Conservation (phyloP, 37 sponge, comb jelly and placozoan species). For the Agelas oroides region DNA sequence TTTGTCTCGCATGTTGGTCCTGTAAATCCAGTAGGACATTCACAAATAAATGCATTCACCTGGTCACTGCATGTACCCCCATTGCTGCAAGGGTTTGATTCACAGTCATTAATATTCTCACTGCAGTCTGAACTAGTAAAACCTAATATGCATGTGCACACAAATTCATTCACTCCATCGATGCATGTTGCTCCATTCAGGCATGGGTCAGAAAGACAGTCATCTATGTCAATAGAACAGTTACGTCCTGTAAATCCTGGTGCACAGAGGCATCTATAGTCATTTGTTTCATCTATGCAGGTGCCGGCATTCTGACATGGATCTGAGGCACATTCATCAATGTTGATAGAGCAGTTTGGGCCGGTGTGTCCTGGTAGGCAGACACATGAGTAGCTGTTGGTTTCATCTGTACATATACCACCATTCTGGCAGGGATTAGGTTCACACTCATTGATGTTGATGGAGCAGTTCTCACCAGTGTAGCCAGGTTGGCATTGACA, state of each 20-base stretch:
- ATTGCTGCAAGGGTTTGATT: background rate
- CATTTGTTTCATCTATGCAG: constrained; percentile 30
- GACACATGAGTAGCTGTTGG: constrained; percentile 43
- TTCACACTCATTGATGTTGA: constrained; percentile 49
- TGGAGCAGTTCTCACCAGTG: constrained; percentile 49
- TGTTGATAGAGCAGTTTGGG: constrained; percentile 32
- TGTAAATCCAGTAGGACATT: constrained; percentile 24
- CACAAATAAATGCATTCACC: background rate
- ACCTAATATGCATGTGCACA: constrained; percentile 18
- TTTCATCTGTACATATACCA: constrained; percentile 22
- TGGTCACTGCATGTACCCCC: constrained; percentile 21
- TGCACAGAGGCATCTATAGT: constrained; percentile 50
- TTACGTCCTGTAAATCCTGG: constrained; percentile 1
- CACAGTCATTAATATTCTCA: background rate
- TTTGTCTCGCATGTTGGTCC: constrained; percentile 52
- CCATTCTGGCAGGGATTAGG: constrained; percentile 62
- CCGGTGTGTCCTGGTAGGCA: constrained; percentile 69
- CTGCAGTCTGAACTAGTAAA: constrained; percentile 8
- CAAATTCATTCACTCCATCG: constrained; percentile 14
- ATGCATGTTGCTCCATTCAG: constrained; percentile 41
- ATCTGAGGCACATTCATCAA: constrained; percentile 38
- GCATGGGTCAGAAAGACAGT: constrained; percentile 26
- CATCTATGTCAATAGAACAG: constrained; percentile 7
- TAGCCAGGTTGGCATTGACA: background rate
- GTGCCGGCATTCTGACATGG: constrained; percentile 55